phyloP scores from a whole-genome alignment of 2,888 invertebrate genomes.

The Dicyrtoma fusca region DNA sequence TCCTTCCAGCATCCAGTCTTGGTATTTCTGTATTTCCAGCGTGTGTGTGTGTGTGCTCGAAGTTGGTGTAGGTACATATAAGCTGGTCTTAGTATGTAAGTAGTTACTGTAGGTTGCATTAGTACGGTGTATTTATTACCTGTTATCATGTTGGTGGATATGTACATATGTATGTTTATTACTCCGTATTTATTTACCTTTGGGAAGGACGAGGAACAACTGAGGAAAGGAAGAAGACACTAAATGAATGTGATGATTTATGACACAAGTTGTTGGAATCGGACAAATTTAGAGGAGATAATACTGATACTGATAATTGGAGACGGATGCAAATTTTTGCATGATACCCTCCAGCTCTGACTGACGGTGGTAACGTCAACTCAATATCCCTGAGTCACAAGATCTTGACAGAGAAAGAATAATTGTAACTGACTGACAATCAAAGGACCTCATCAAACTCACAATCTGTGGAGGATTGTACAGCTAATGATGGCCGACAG shows the following conservation, averaged over 20 bases:
- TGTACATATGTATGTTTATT: no score
- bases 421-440: background rate
- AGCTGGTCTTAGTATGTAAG: background rate
- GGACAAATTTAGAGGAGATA: conserved; percentile 31
- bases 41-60: background rate
- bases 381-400: conserved; percentile 14
- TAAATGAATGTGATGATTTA: conserved; percentile 16
- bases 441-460: background rate
- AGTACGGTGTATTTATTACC: no score
- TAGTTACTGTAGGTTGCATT: background rate
- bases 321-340: conserved; percentile 38
- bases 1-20: background rate
- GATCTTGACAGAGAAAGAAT: no score
- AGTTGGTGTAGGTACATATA: no score
- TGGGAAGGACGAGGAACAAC: background rate
- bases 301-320: conserved; percentile 22
- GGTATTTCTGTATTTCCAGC: background rate
- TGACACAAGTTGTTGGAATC: background rate
- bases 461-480: background rate
- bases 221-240: conserved; percentile 1
- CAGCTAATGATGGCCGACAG: conserved; percentile 29
- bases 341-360: conserved; percentile 12
- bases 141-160: no score
- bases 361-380: conserved; percentile 35
- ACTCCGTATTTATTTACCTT: background rate